Base-by-base conservation (phyloP, 2,113 vertebrate genomes). In the Petrocephalus zakoni region DNA sequence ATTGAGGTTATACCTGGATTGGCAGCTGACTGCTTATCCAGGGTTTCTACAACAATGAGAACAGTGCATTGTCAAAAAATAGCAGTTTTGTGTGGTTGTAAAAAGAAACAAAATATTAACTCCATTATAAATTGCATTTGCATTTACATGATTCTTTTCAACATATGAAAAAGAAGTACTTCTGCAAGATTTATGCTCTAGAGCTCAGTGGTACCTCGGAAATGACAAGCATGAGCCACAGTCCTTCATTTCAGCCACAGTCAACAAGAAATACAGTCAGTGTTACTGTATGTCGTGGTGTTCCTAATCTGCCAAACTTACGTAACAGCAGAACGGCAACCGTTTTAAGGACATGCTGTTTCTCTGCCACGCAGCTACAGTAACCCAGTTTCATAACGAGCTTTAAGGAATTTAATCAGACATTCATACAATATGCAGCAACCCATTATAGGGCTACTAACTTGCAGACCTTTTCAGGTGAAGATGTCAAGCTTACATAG, bases 321-420 rank as follows among this genome's bases (percentile, higher is more conserved):
- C 34, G 15, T 75, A 75, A 75, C 68, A 34, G 68, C 29, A 75
- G 68, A 37, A 19, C 29, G 5, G 11, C 15, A 15, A 75, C 29
- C 68, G 2, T 75, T 75, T 75, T 75, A 75, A 75, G 68, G 68
- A 75, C 68, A 75, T 37, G 68, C 68, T 75, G 68, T 37, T 75
- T 75, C 29, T 75, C 68, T 75, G 68, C 34, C 68, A n/a, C 29
- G 5, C 15, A 1, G 68, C 68, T 75, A 37, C 68, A 75, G 15
- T 75, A 75, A 75, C 68, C 68, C 68, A 75, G 68, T 34, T 75
- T 75, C 68, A 75, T 75, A 75, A 75, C 68, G 68, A 37, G 68
- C 68, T 75, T 75, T 75, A 75, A 34, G 15, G 68, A 75, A 75
- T 75, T 75, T 75, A 37, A 75, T 75, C 68, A 75, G 34, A 34